Conservation (phyloP, 1,140 invertebrate genomes). For the Thaumetopoea pityocampa region DNA sequence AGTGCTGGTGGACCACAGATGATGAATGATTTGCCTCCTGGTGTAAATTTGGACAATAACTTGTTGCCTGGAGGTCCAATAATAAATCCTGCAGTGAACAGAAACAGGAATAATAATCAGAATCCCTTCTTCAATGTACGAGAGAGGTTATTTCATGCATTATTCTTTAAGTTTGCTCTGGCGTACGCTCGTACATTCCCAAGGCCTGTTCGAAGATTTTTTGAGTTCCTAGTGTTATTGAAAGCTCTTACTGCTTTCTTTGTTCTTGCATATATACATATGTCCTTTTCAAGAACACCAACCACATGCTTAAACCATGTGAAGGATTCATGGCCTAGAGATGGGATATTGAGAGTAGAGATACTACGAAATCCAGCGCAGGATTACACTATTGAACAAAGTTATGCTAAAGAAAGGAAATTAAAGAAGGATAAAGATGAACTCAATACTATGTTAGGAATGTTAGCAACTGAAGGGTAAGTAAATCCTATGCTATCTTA, state of each 20-base stretch:
- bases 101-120: conserved; percentile 78
- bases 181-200: conserved; percentile 94
- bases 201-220: conserved; percentile 87
- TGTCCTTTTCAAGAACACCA: conserved; percentile 93
- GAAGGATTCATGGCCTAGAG: conserved; percentile 93
- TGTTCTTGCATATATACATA: conserved; percentile 95
- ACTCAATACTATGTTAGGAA: conserved; percentile 79
- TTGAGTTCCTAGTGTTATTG: conserved; percentile 93
- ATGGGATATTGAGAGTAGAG: conserved; percentile 97
- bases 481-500: too few relatives aligned
- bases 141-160: conserved; percentile 95
- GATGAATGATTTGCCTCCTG: conserved; percentile 65
- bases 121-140: conserved; percentile 90
- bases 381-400: conserved; percentile 87
- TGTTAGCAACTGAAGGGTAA: conserved; percentile 82
- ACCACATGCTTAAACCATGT: conserved; percentile 95
- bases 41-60: conserved; percentile 76
- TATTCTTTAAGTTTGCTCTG: conserved; percentile 94
- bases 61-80: conserved; percentile 69
- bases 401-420: conserved; percentile 87
- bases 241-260: conserved; percentile 94
- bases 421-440: conserved; percentile 83
- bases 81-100: conserved; percentile 70
- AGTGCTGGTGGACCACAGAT: conserved; percentile 48
- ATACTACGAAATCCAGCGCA: conserved; percentile 87